Conservation (phyloP, 1,140 invertebrate genomes). For the Hycleus phaleratus region DNA sequence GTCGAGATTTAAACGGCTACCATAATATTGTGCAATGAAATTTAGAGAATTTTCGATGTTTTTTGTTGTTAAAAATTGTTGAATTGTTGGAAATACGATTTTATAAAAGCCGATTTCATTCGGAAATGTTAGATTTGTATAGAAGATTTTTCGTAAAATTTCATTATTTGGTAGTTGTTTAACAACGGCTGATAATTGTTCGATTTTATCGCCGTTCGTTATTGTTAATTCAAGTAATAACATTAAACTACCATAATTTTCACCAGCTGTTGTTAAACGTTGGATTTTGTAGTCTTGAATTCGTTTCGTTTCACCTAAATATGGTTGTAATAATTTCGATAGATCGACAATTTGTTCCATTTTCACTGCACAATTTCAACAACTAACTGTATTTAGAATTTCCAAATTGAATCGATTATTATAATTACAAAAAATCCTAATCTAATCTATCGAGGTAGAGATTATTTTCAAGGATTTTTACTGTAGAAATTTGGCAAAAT, state of each 20-base stretch:
- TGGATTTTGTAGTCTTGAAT: not conserved
- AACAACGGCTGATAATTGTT: constrained; percentile 37
- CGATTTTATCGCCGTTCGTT: constrained; percentile 23
- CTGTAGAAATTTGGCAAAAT: too few relatives aligned
- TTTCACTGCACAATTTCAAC: too few relatives aligned
- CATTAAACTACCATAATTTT: constrained; percentile 55
- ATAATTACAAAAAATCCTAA: too few relatives aligned
- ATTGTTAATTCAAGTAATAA: constrained; percentile 34
- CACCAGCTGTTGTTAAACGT: constrained; percentile 46
- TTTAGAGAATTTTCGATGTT: constrained; percentile 14
- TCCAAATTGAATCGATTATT: not conserved
- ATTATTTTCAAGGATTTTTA: too few relatives aligned
- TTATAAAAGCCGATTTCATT: constrained; percentile 38
- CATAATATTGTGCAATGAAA: constrained; percentile 27
- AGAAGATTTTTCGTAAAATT: constrained; percentile 36
- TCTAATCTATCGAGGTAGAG: too few relatives aligned
- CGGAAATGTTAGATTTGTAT: constrained; percentile 39
- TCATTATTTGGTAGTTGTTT: constrained; percentile 42
- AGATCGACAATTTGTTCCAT: constrained; percentile 1
- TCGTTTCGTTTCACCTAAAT: not conserved
- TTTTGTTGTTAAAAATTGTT: constrained; percentile 25
- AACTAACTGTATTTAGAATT: too few relatives aligned
- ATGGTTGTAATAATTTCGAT: not conserved
- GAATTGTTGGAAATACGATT: constrained; percentile 24
- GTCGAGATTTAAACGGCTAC: constrained; percentile 28